Evolutionary conservation across 2,797 vertebrate species (phyloP).

Genomic region (Loriculus beryllinus): DNA sequence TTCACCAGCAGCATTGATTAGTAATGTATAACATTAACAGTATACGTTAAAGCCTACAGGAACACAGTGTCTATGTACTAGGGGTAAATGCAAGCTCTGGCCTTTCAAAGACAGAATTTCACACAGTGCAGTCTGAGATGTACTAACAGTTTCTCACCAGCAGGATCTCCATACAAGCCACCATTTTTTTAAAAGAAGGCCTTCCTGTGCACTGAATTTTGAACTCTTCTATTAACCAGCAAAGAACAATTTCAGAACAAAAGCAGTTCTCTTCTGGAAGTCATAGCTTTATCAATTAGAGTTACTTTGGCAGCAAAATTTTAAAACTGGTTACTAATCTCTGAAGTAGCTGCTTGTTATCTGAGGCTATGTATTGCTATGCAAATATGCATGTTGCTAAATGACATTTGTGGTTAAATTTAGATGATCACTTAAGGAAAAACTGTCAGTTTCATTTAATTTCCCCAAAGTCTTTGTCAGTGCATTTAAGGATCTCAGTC

Average conservation of each 20-base stretch:
- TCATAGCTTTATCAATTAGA: neutral
- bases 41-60: neutral
- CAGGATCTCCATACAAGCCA: neutral
- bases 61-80: neutral
- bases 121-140: neutral
- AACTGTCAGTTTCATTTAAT: conserved; percentile 5
- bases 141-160: neutral
- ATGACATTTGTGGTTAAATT: conserved; percentile 36
- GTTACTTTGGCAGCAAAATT: neutral
- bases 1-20: neutral
- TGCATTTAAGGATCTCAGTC: neutral
- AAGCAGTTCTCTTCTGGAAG: neutral
- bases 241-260: neutral
- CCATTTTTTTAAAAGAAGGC: neutral
- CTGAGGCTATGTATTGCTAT: neutral
- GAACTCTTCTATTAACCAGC: neutral
- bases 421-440: conserved; percentile 13
- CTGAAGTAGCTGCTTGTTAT: neutral
- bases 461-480: neutral
- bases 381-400: neutral
- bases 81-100: neutral
- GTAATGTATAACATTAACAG: neutral
- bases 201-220: neutral
- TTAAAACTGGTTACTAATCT: neutral
- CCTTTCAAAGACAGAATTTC: neutral